Evolutionary conservation across 2,113 vertebrate genomes (phyloP).

Genomic region (Ciconia boyciana): DNA sequence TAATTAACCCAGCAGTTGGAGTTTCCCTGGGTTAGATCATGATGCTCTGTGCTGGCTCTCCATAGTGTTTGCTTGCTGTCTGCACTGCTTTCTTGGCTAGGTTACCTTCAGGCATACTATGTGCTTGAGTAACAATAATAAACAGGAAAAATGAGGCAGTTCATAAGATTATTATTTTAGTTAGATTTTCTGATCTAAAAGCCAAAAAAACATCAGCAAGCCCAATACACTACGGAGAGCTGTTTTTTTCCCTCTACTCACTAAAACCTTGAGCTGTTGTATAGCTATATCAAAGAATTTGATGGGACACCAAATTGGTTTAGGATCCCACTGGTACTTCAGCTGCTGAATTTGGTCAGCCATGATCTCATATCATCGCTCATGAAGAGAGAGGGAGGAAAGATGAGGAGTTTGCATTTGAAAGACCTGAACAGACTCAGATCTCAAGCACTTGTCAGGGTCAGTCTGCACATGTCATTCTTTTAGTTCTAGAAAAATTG

Average conservation of each 20-base stretch:
- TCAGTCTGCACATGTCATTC: neutral
- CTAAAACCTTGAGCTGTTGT: neutral
- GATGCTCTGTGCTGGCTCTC: neutral
- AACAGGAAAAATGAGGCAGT: constrained; percentile 26
- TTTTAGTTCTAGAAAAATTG: neutral
- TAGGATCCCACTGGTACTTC: neutral
- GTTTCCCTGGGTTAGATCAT: neutral
- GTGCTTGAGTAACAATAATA: constrained; percentile 44
- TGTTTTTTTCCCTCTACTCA: neutral
- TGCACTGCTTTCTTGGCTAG: constrained; percentile 24
- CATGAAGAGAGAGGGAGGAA: neutral
- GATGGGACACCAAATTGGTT: neutral
- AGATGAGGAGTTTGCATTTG: neutral
- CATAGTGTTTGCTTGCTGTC: neutral
- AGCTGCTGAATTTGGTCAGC: neutral
- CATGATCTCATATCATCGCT: neutral
- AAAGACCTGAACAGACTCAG: neutral
- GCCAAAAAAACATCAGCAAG: neutral
- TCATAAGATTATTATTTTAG: constrained; percentile 26
- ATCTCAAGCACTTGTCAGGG: neutral
- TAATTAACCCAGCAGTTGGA: neutral
- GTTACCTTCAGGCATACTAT: constrained; percentile 22
- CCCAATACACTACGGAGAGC: neutral
- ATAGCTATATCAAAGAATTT: neutral
- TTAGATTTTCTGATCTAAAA: constrained; percentile 39